Percentiles rank a stretch among this genome's conserved stretches.
phyloP scores from a whole-genome alignment of 2,113 vertebrate genomes.

The Speoplatyrhinus poulsoni region DNA sequence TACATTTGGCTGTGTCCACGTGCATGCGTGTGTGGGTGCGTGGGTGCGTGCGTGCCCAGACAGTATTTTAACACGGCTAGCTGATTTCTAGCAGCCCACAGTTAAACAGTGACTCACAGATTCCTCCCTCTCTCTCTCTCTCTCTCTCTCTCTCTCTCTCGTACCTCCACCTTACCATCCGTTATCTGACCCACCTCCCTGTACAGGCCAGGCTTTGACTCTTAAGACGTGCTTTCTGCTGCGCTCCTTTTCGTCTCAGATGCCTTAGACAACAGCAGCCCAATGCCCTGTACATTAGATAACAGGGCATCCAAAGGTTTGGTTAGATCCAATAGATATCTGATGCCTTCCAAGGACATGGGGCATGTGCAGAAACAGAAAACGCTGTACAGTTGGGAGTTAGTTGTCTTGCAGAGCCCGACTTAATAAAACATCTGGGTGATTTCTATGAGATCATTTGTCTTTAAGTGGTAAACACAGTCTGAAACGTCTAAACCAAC shows the following conservation, averaged over 20 bases:
- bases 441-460: no score
- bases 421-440: no score
- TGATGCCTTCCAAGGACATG: no score
- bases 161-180: no score
- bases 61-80: conserved; percentile 68
- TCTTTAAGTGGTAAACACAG: no score
- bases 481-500: no score
- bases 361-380: no score
- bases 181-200: conserved; percentile 1
- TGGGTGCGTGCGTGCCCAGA: conserved; percentile 39
- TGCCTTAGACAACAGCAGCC: conserved; percentile 12
- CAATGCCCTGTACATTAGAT: conserved; percentile 45
- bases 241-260: conserved; percentile 19
- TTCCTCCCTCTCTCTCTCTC: conserved; percentile 62
- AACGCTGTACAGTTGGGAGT: no score
- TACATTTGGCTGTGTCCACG: conserved; percentile 25
- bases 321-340: no score
- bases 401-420: no score
- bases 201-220: conserved; percentile 58
- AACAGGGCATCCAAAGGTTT: no score
- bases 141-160: conserved; percentile 22
- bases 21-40: conserved; percentile 15
- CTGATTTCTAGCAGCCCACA: conserved; percentile 74
- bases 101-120: conserved; percentile 82
- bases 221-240: conserved; percentile 47